Evolutionary conservation across 2,888 invertebrate genomes (phyloP).

Genomic region (Odontomyia ornata): DNA sequence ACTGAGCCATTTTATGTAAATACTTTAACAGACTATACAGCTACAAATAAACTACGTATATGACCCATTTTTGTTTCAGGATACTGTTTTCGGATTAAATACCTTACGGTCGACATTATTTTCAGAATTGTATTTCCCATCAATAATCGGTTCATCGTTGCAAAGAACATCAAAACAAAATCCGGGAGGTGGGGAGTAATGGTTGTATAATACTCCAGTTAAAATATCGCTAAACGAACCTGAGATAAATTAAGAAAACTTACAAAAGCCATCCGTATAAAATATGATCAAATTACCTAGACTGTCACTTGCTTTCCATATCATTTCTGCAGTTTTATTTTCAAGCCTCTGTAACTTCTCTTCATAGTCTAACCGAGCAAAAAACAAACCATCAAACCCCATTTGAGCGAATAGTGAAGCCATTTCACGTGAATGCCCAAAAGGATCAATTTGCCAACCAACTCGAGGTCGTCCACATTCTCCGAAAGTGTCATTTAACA

Average conservation of each 20-base stretch:
- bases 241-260: conserved; percentile 54
- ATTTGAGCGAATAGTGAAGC: conserved; percentile 82
- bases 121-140: conserved; percentile 79
- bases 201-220: conserved; percentile 83
- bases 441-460: conserved; percentile 89
- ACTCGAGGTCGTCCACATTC: conserved; percentile 78
- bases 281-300: conserved; percentile 67
- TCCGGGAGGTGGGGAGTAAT: conserved; percentile 85
- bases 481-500: conserved; percentile 74
- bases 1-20: conserved; percentile 66
- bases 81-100: conserved; percentile 48
- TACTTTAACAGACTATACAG: conserved; percentile 55
- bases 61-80: conserved; percentile 65
- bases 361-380: conserved; percentile 87
- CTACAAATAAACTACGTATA: conserved; percentile 65
- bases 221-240: conserved; percentile 76
- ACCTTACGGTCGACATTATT: conserved; percentile 84
- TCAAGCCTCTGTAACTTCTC: conserved; percentile 74
- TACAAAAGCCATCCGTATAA: background rate
- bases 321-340: conserved; percentile 77
- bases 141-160: conserved; percentile 84
- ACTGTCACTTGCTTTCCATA: conserved; percentile 81
- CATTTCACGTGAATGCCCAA: conserved; percentile 88
- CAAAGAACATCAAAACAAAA: conserved; percentile 95
- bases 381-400: conserved; percentile 88